Evolutionary conservation across 2,113 vertebrate genomes (phyloP).

Genomic region (Ellobius talpinus): DNA sequence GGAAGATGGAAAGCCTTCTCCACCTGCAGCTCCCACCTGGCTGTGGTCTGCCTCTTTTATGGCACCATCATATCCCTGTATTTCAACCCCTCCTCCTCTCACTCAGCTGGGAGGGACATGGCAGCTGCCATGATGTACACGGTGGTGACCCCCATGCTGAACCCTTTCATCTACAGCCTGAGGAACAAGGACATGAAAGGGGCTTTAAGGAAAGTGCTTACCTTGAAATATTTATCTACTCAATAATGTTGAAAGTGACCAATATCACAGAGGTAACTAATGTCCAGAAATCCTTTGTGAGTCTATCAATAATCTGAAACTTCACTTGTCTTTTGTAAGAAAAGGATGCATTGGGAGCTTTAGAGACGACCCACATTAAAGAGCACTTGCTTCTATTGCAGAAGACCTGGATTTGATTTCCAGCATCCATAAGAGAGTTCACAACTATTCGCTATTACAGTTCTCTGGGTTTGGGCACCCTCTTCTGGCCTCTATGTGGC

Average conservation of each 20-base stretch:
- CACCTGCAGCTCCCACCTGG: too few relatives aligned
- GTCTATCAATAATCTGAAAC: background rate
- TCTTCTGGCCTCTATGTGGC: too few relatives aligned
- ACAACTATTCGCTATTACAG: too few relatives aligned
- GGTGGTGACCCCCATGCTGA: constrained; percentile 81
- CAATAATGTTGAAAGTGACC: background rate
- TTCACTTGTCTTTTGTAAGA: background rate
- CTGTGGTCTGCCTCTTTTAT: too few relatives aligned
- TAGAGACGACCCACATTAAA: too few relatives aligned
- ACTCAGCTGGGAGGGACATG: background rate
- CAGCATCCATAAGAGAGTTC: too few relatives aligned
- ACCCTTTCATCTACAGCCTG: constrained; percentile 82
- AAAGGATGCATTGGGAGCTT: background rate
- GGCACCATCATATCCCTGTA: too few relatives aligned
- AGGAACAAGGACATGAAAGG: constrained; percentile 79
- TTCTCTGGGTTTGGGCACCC: too few relatives aligned
- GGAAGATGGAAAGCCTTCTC: too few relatives aligned
- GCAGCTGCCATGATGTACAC: constrained; percentile 69
- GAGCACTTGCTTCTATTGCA: too few relatives aligned
- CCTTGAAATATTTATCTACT: background rate
- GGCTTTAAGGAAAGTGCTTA: constrained; percentile 65
- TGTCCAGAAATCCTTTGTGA: background rate
- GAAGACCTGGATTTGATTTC: too few relatives aligned
- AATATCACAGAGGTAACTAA: background rate
- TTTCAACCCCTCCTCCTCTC: constrained; percentile 66